Conservation (phyloP, 2,113 vertebrate species). For the Garra rufa region DNA sequence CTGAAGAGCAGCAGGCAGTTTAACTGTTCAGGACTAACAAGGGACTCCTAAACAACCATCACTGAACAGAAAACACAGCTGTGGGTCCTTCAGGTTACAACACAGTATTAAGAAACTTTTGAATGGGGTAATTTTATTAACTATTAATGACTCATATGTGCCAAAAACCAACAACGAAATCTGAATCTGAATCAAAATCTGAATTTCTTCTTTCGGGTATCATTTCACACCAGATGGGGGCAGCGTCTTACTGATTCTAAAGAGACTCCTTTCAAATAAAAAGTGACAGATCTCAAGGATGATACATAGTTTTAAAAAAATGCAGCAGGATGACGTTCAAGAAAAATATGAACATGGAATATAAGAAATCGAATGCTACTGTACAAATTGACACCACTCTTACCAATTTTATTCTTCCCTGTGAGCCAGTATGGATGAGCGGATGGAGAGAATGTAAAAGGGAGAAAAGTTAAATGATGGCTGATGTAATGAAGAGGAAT, state of each 20-base stretch:
- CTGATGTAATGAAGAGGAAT: background rate
- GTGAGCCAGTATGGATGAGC: constrained; percentile 24
- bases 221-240: constrained; percentile 48
- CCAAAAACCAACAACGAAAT: background rate
- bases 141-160: background rate
- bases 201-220: background rate
- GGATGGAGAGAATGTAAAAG: constrained; percentile 9
- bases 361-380: constrained; percentile 14
- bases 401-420: constrained; percentile 62
- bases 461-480: background rate
- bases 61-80: no score
- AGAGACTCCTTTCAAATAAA: background rate
- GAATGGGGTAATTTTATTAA: no score
- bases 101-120: no score
- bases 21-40: no score
- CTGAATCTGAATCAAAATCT: background rate
- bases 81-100: no score
- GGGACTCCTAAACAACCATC: no score
- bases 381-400: constrained; percentile 25
- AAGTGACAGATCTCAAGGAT: background rate
- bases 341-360: background rate
- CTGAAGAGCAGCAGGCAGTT: no score
- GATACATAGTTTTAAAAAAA: background rate
- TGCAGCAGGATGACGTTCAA: background rate
- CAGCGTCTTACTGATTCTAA: constrained; percentile 30